Conservation (phyloP, 1,140 invertebrate genomes). For the Drosophila punjabiensis region DNA sequence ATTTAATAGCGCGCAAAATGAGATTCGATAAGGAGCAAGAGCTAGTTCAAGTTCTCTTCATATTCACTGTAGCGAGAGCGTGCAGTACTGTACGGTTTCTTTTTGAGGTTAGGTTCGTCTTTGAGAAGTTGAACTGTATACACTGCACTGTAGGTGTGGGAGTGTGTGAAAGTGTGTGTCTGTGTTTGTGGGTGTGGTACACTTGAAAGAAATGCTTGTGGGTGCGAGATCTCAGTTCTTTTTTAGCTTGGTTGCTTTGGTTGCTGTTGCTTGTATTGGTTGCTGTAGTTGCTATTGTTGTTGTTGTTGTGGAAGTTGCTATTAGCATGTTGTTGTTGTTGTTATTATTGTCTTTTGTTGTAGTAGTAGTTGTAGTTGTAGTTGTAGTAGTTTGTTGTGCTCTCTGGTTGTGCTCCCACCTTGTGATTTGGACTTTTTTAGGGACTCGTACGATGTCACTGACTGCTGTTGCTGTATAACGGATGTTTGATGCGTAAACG, state of each 20-base stretch:
- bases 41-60: background rate
- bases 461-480: conserved; percentile 78
- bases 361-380: conserved; percentile 31
- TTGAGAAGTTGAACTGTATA: conserved; percentile 33
- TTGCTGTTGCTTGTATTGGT: conserved; percentile 50
- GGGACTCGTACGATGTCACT: conserved; percentile 79
- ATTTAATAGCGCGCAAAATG: conserved; percentile 12
- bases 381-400: conserved; percentile 50
- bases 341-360: conserved; percentile 42
- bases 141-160: conserved; percentile 21
- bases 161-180: conserved; percentile 11
- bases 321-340: conserved; percentile 39
- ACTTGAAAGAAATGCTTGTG: conserved; percentile 23
- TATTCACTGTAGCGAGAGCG: conserved; percentile 13
- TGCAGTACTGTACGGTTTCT: conserved; percentile 10
- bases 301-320: conserved; percentile 39
- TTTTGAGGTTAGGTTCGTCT: conserved; percentile 9
- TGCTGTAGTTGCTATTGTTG: conserved; percentile 32
- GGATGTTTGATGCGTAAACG: conserved; percentile 74
- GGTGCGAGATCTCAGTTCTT: conserved; percentile 30
- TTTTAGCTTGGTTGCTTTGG: conserved; percentile 18
- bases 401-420: conserved; percentile 90
- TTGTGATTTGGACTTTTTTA: conserved; percentile 92
- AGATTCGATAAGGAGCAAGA: background rate
- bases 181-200: conserved; percentile 29